These are phyloP conservation scores for Macrosiphum euphorbiae DNA, from an alignment of 2,888 invertebrate genomes.

Conservation along the genomic window DNA sequence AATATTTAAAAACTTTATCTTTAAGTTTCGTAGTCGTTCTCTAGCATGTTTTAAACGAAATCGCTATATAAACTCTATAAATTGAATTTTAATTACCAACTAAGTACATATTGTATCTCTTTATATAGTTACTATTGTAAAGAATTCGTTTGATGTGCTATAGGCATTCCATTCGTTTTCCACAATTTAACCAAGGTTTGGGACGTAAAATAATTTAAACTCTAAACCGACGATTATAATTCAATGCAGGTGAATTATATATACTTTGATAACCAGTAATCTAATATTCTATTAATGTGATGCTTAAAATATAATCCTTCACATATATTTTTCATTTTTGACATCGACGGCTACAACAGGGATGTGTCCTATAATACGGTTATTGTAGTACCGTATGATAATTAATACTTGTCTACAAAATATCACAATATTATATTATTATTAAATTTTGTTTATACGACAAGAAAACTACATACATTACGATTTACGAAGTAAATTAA, in stretches of 20 bases:
- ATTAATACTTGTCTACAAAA: too few relatives aligned
- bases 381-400: too few relatives aligned
- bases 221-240: background rate
- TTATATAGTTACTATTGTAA: background rate
- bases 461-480: background rate
- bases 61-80: background rate
- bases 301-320: background rate
- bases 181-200: background rate
- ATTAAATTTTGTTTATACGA: background rate
- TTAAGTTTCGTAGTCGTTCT: background rate
- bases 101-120: too few relatives aligned
- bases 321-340: background rate
- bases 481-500: background rate
- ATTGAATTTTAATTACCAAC: background rate
- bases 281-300: background rate
- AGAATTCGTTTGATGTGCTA: background rate
- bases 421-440: background rate
- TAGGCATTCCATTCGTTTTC: background rate
- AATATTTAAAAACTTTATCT: background rate
- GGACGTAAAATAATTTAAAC: background rate
- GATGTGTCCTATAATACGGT: too few relatives aligned
- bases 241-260: background rate
- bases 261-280: background rate
- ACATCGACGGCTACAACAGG: too few relatives aligned
- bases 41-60: background rate